Evolutionary conservation across 2,888 invertebrate species (phyloP).

Genomic region (Coecobrya sp.): DNA sequence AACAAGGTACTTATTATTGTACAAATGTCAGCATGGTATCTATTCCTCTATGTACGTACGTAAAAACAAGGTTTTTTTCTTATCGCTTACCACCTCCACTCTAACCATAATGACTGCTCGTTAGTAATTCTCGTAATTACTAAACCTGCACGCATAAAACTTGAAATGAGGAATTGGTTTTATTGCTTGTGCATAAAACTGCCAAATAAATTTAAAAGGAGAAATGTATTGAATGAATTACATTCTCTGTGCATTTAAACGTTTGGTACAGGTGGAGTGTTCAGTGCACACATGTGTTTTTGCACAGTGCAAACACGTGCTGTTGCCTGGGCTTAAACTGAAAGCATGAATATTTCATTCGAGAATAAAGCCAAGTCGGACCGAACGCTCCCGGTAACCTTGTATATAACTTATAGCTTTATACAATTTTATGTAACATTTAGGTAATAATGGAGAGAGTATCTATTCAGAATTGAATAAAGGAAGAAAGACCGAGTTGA

Average conservation of each 20-base stretch:
- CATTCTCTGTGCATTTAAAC: not conserved
- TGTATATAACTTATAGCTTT: not conserved
- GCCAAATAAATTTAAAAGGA: not conserved
- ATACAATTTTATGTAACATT: not conserved
- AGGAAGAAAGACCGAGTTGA: not conserved
- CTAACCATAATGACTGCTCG: not conserved
- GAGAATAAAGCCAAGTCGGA: not conserved
- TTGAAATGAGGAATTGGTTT: not conserved
- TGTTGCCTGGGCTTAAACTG: not conserved
- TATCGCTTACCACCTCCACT: too few species aligned
- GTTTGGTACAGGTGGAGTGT: not conserved
- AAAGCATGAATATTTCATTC: not conserved
- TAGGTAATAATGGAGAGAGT: not conserved
- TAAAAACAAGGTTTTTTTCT: not conserved
- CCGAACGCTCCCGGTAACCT: not conserved
- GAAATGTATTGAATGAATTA: not conserved
- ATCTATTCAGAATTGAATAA: not conserved
- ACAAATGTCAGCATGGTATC: too few species aligned
- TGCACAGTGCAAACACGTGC: not conserved
- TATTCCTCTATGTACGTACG: too few species aligned
- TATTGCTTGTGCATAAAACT: not conserved
- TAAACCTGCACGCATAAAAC: not conserved
- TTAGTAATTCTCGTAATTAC: not conserved
- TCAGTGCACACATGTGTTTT: too few species aligned
- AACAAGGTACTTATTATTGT: not conserved